phyloP scores from a whole-genome alignment of 2,113 vertebrate genomes.

The Takifugu flavidus region DNA sequence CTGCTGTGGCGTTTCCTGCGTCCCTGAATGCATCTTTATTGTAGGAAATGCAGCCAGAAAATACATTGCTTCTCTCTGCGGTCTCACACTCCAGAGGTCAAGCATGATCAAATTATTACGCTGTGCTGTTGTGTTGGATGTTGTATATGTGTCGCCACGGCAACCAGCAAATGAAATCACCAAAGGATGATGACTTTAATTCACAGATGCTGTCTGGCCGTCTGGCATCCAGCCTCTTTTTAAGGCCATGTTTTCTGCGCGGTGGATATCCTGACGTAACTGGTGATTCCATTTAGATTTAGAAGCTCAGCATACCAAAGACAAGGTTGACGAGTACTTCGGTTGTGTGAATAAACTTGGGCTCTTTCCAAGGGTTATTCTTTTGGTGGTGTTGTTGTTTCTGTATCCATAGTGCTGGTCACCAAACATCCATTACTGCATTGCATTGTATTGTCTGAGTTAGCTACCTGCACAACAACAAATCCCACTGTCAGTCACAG shows the following conservation, averaged over 20 bases:
- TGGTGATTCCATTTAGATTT: constrained; percentile 48
- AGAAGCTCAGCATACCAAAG: too few species aligned
- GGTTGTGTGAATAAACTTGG: too few species aligned
- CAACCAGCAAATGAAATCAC: constrained; percentile 71
- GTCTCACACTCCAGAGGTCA: constrained; percentile 60
- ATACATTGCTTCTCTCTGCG: constrained; percentile 52
- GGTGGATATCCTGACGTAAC: constrained; percentile 47
- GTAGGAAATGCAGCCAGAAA: constrained; percentile 39
- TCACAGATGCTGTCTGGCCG: constrained; percentile 57
- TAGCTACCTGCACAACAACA: neutral
- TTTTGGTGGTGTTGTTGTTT: neutral
- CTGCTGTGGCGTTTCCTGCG: constrained; percentile 22
- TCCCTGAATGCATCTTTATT: constrained; percentile 43
- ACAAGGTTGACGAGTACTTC: too few species aligned
- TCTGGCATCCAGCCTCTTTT: constrained; percentile 46
- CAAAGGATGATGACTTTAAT: constrained; percentile 61
- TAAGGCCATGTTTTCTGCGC: constrained; percentile 37
- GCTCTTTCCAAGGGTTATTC: neutral
- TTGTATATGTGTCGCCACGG: constrained; percentile 67
- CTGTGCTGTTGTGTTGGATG: constrained; percentile 58
- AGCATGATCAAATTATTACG: constrained; percentile 64
- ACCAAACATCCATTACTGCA: too few species aligned
- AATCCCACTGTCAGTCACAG: constrained; percentile 39
- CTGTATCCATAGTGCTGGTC: too few species aligned
- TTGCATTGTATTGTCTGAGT: neutral